phyloP scores from a whole-genome alignment of 2,797 vertebrate genomes.

The Crocidura indochinensis region DNA sequence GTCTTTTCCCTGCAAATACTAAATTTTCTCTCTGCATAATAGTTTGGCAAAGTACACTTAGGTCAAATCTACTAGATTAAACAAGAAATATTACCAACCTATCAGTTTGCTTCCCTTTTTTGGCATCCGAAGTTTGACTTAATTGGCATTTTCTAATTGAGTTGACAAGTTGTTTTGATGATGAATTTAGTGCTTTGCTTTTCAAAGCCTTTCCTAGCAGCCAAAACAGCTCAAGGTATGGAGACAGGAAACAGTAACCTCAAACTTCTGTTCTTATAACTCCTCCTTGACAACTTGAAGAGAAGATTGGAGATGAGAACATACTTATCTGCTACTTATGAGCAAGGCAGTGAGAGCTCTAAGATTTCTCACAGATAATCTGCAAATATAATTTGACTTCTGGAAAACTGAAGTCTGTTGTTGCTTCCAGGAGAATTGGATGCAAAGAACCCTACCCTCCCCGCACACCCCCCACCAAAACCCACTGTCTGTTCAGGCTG shows the following conservation, averaged over 20 bases:
- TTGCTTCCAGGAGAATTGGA: constrained; percentile 67
- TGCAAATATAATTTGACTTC: constrained; percentile 61
- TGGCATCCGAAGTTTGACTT: constrained; percentile 58
- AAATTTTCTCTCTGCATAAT: constrained; percentile 58
- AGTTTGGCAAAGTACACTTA: constrained; percentile 33
- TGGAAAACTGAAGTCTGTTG: constrained; percentile 68
- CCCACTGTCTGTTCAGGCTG: constrained; percentile 30
- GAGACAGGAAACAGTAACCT: constrained; percentile 85
- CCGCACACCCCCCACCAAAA: not conserved
- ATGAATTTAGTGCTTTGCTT: constrained; percentile 81
- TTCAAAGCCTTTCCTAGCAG: constrained; percentile 82
- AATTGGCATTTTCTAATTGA: constrained; percentile 68
- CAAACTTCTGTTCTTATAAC: constrained; percentile 81
- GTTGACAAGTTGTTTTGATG: constrained; percentile 79
- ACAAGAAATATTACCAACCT: constrained; percentile 40
- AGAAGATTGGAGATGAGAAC: constrained; percentile 74
- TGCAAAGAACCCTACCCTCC: not conserved
- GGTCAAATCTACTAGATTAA: constrained; percentile 40
- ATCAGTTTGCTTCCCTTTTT: constrained; percentile 41
- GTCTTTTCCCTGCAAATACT: constrained; percentile 42
- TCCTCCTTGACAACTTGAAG: constrained; percentile 76
- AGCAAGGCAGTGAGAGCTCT: constrained; percentile 55
- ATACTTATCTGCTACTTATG: constrained; percentile 69
- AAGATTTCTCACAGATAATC: constrained; percentile 80
- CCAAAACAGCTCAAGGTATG: constrained; percentile 76